A percentile compares a stretch with the other conserved stretches of the same genome.
Conservation (phyloP, 1,140 invertebrate genomes). For the Hydropsyche tenuis region DNA sequence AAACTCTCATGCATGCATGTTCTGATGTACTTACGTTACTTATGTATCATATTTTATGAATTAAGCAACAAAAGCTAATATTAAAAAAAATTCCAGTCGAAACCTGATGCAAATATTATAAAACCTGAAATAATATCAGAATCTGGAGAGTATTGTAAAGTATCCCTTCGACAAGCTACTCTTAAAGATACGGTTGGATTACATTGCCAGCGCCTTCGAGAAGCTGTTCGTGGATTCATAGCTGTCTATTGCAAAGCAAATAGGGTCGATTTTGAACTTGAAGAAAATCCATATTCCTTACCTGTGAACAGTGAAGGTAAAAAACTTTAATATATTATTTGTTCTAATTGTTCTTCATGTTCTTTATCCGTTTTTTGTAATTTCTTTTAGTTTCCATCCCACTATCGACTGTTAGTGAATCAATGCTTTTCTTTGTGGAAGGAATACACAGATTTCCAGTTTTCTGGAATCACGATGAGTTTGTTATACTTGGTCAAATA, state of each 20-base stretch:
- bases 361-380: neutral
- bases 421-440: constrained; percentile 82
- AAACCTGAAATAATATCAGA: constrained; percentile 67
- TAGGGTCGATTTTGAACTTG: constrained; percentile 56
- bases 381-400: constrained; percentile 66
- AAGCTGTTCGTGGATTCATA: constrained; percentile 57
- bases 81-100: constrained; percentile 59
- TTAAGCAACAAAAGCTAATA: neutral
- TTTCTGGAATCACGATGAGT: constrained; percentile 85
- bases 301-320: constrained; percentile 52
- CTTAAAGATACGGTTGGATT: constrained; percentile 54
- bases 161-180: constrained; percentile 55
- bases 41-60: neutral
- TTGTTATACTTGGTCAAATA: constrained; percentile 81
- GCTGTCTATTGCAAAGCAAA: constrained; percentile 55
- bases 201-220: constrained; percentile 56
- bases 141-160: constrained; percentile 58
- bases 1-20: constrained; percentile 73
- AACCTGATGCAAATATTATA: constrained; percentile 61
- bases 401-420: constrained; percentile 76
- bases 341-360: constrained; percentile 35
- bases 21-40: constrained; percentile 46
- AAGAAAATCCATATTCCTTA: constrained; percentile 52
- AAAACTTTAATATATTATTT: constrained; percentile 41
- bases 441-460: constrained; percentile 80